Evolutionary conservation across 2,113 vertebrate species (phyloP), one percentile per base, ranked within the genome.

Genomic region (Heterocephalus glaber): DNA sequence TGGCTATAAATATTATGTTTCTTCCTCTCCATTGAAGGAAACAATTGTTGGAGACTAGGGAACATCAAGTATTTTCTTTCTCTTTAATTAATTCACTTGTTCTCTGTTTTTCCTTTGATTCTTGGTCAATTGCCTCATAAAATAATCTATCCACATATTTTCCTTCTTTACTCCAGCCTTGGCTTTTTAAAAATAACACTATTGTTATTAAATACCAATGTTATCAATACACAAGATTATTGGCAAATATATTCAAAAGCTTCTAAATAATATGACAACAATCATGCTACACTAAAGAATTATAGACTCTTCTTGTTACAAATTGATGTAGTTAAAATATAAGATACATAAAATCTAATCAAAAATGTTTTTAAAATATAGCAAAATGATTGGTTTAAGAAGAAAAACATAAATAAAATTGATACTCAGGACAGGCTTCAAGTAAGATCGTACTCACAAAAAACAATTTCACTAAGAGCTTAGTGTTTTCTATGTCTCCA

Each of bases 301-400:
- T 80, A 74, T n/a, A 38, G 54, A 66, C 0, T 52, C 86, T 86
- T 80, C 33, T 47, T n/a, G 16, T 5, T 38, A 79, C 3, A 84
- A 11, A 88, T 11, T 33, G 49, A 4, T 60, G 28, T 41, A 81
- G 11, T 80, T 85, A 90, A 60, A 72, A 86, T 28, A 24, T 47
- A 63, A 92, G n/a, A 79, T 79, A 38, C 19, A 92, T 26, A 94
- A 94, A 76, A 49, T 63, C 38, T 30, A 90, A 92, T 56, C 38
- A 86, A 70, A 80, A 93, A 76, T 65, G 3, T 16, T 33, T 56
- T 70, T 90, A 70, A 87, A 35, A 90, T 90, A 86, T 63, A 77
- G 5, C 22, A 60, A 44, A 86, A 38, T 26, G 35, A n/a, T 68
- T 61, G 38, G 2, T 80, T 44, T 2, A 66, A 72, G 52, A 63